phyloP scores from a whole-genome alignment of 2,113 vertebrate genomes.

The Sinocyclocheilus grahami region DNA sequence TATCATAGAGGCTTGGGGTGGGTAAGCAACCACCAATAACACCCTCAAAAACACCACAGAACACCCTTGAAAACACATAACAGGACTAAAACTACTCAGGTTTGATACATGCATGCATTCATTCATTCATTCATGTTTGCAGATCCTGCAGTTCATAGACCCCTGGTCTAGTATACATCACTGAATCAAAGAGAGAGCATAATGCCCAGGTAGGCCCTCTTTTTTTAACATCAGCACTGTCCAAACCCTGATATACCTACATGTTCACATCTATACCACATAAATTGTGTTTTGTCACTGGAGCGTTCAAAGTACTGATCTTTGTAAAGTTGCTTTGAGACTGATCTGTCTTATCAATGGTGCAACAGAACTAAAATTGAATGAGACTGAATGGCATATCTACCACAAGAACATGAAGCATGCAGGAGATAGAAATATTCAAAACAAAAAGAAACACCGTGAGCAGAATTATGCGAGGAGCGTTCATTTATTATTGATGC shows the following conservation, averaged over 20 bases:
- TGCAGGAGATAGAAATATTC: conserved; percentile 45
- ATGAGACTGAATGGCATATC: neutral
- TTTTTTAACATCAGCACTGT: neutral
- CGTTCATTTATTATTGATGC: conserved; percentile 78
- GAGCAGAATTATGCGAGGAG: conserved; percentile 65
- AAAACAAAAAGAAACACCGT: conserved; percentile 41
- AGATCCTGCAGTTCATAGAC: neutral
- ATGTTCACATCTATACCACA: neutral
- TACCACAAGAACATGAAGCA: conserved; percentile 1
- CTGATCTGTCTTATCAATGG: neutral
- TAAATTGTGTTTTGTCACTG: neutral
- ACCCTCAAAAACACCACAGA: neutral
- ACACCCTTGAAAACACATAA: neutral
- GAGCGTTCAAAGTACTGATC: neutral
- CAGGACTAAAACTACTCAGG: neutral
- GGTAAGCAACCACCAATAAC: neutral
- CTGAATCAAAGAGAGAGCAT: neutral
- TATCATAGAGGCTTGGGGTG: neutral
- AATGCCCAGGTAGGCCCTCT: neutral
- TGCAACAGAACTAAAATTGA: neutral
- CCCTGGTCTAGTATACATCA: too few species aligned
- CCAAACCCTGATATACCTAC: neutral
- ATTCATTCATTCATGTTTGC: neutral
- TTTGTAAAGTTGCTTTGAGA: neutral
- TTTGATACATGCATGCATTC: neutral